Percentiles rank a stretch among this genome's conserved stretches.
Conservation (phyloP, 2,888 invertebrate genomes). For the Drosophila multiciliata region DNA sequence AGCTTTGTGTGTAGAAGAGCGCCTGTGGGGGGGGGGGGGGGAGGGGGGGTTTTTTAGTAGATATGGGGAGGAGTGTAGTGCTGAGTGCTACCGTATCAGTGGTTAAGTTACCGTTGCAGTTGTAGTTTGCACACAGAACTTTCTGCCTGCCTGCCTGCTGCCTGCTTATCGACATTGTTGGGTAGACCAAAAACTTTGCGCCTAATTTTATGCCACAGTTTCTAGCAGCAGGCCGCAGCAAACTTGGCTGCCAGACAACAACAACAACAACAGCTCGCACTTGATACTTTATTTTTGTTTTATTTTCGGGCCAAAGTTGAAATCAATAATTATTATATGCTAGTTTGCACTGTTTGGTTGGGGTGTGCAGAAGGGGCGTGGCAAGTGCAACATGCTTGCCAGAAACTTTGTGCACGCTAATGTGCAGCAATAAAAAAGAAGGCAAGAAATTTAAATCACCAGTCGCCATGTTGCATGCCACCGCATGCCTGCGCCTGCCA, state of each 20-base stretch:
- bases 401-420: constrained; percentile 76
- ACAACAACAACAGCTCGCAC: constrained; percentile 17
- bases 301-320: constrained; percentile 53
- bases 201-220: constrained; percentile 59
- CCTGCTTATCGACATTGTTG: constrained; percentile 52
- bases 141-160: constrained; percentile 32
- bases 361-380: constrained; percentile 13
- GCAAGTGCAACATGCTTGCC: constrained; percentile 75
- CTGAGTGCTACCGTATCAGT: constrained; percentile 24
- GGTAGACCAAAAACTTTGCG: constrained; percentile 49
- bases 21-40: no score
- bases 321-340: constrained; percentile 77
- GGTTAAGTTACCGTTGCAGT: constrained; percentile 37
- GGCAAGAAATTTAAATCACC: constrained; percentile 61
- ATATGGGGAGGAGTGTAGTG: background rate
- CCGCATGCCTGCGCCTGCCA: constrained; percentile 12
- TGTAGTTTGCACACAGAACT: constrained; percentile 32
- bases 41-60: background rate
- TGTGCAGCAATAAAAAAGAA: constrained; percentile 63
- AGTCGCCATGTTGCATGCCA: constrained; percentile 66
- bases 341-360: constrained; percentile 43
- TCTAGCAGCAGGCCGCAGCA: constrained; percentile 38
- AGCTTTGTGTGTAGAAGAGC: constrained; percentile 1
- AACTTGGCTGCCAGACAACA: constrained; percentile 32
- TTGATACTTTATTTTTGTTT: constrained; percentile 3